Evolutionary conservation across 2,113 vertebrate species (phyloP).

Genomic region (Pseudonaja textilis): DNA sequence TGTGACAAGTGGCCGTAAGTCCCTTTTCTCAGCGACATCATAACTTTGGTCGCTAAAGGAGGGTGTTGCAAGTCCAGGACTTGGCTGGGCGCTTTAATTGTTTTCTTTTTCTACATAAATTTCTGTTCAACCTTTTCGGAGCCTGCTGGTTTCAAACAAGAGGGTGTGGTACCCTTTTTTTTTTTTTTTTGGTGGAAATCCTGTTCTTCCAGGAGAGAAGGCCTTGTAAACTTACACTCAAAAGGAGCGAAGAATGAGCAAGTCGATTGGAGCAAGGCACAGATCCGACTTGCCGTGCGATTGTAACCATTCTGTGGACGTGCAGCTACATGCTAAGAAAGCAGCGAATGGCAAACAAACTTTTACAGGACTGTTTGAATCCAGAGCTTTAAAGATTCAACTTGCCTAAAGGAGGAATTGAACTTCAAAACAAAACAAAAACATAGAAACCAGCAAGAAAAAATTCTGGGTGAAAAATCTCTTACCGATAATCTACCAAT

Average conservation of each 20-base stretch:
- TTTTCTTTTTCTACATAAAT: too few species aligned
- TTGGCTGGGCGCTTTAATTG: too few species aligned
- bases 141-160: conserved; percentile 13
- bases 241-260: conserved; percentile 1
- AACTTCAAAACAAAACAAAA: too few species aligned
- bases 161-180: conserved; percentile 45
- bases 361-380: not conserved
- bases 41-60: not conserved
- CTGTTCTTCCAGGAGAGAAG: conserved; percentile 46
- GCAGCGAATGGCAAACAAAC: conserved; percentile 26
- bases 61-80: too few species aligned
- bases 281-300: conserved; percentile 44
- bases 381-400: not conserved
- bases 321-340: conserved; percentile 49
- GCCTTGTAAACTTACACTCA: conserved; percentile 51
- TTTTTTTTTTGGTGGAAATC: not conserved
- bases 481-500: conserved; percentile 30
- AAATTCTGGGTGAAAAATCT: not conserved
- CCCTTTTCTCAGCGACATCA: not conserved
- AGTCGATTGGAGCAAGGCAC: conserved; percentile 42
- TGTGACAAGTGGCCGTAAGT: too few species aligned
- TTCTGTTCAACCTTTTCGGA: not conserved
- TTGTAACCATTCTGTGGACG: conserved; percentile 46
- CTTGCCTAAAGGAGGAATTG: conserved; percentile 10
- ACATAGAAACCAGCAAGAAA: not conserved